Base-by-base conservation (phyloP, 2,888 invertebrate species). In the Drosophila prostipennis region DNA sequence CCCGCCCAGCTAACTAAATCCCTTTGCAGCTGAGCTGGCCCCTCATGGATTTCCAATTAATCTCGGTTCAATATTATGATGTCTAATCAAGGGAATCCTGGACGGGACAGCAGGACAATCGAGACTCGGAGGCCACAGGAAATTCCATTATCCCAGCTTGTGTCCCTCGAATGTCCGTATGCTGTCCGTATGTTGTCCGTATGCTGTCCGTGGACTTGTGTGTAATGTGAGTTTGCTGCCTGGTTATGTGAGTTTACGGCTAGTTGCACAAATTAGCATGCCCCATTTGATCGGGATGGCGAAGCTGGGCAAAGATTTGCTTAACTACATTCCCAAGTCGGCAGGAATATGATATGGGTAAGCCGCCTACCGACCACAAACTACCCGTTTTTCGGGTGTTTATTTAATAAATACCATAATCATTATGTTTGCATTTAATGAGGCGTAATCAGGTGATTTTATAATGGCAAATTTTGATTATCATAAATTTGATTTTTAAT, bases 221-320 rank as follows among this genome's bases (percentile, higher is more conserved):
- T 42, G 43, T 56, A 19, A 10, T 45, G 6, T n/a, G 45, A 2
- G 10, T 55, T 19, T 59, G 52, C 54, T 54, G 55, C 51, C 54
- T 57, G 63, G 80, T 55, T 79, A 42, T 67, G 52, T 70, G 61
- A 69, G 42, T 78, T 87, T 56, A 85, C 88, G 82, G 64, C 77
- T 67, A 70, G 75, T 52, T 87, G 86, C 86, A 82, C 82, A 85
- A 85, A 83, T 83, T 79, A 75, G 67, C 71, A 85, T 68, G 82
- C 48, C 77, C 77, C 82, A 87, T 79, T 87, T 57, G 53, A 37
- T 45, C 48, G 10, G 43, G 58, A 73, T 67, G 60, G 42, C 57
- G 67, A 59, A 79, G 67, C 75, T 63, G 49, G 16, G 65, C 32
- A 64, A 52, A 26, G 37, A 45, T 67, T 52, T 67, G 64, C 78